Evolutionary conservation across 2,113 vertebrate species (phyloP).

Genomic region (Larimichthys polyactis): DNA sequence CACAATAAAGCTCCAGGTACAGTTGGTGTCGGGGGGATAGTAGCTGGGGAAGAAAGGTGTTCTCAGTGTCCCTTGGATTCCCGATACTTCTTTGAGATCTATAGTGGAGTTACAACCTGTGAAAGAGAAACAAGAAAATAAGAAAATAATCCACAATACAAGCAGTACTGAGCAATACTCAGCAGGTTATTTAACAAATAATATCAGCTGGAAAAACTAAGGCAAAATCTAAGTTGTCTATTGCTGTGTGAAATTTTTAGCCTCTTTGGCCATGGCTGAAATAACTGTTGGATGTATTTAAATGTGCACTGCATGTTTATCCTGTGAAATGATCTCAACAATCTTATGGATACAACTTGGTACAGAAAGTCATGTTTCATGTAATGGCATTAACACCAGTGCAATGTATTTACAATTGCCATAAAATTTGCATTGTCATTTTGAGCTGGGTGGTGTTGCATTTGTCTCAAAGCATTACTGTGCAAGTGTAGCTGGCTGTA

Average conservation of each 20-base stretch:
- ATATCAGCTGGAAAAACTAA: neutral
- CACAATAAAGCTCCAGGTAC: slow-evolving; percentile 93
- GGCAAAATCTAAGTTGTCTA: neutral
- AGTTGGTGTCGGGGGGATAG: slow-evolving; percentile 92
- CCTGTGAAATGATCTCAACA: too few species aligned
- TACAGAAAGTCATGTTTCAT: neutral
- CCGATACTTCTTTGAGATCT: slow-evolving; percentile 79
- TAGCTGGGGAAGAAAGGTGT: slow-evolving; percentile 95
- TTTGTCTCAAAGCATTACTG: neutral
- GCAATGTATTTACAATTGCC: too few species aligned
- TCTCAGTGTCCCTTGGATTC: slow-evolving; percentile 86
- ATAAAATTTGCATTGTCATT: too few species aligned
- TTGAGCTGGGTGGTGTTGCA: neutral
- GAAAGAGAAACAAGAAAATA: slow-evolving; percentile 8
- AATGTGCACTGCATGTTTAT: too few species aligned
- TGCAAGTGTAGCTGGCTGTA: too few species aligned
- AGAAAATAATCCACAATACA: neutral
- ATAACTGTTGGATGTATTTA: too few species aligned
- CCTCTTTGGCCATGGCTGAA: neutral
- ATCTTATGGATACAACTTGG: too few species aligned
- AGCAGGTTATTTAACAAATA: neutral
- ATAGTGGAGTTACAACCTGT: slow-evolving; percentile 87
- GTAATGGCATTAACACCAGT: too few species aligned
- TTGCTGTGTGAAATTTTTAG: neutral
- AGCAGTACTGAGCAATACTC: neutral